Conservation (phyloP, 2,888 invertebrate species). For the Temnothorax ravouxi region DNA sequence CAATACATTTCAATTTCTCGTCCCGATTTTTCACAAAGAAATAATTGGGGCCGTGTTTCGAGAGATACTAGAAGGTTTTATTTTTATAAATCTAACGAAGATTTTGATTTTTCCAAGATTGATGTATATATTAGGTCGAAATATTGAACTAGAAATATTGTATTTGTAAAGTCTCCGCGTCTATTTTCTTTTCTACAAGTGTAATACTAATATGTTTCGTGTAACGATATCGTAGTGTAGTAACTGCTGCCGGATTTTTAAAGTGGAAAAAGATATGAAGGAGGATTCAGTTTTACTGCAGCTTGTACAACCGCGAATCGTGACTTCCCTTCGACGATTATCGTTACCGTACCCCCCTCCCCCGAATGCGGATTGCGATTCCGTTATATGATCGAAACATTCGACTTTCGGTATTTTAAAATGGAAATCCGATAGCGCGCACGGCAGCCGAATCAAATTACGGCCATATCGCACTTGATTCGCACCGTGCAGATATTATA, state of each 20-base stretch:
- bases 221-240: neutral
- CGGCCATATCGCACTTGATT: slow-evolving; percentile 44
- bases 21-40: neutral
- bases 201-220: neutral
- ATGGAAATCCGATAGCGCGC: slow-evolving; percentile 52
- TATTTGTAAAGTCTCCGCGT: neutral
- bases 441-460: slow-evolving; percentile 42
- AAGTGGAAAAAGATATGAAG: neutral
- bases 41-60: slow-evolving; percentile 17
- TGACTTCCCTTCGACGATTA: slow-evolving; percentile 33
- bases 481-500: slow-evolving; percentile 40
- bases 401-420: slow-evolving; percentile 44
- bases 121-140: neutral
- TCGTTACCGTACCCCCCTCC: neutral
- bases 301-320: slow-evolving; percentile 18
- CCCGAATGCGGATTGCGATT: slow-evolving; percentile 27
- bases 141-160: neutral
- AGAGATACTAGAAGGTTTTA: neutral
- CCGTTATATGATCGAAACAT: slow-evolving; percentile 39
- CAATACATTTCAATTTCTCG: slow-evolving; percentile 8
- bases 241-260: neutral
- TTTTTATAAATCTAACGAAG: neutral
- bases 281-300: slow-evolving; percentile 11
- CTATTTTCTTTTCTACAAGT: neutral
- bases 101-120: neutral